These are phyloP conservation scores for Microctenopoma stevenorrisi DNA, from an alignment of 2,797 vertebrate species.

Conservation along the genomic window DNA sequence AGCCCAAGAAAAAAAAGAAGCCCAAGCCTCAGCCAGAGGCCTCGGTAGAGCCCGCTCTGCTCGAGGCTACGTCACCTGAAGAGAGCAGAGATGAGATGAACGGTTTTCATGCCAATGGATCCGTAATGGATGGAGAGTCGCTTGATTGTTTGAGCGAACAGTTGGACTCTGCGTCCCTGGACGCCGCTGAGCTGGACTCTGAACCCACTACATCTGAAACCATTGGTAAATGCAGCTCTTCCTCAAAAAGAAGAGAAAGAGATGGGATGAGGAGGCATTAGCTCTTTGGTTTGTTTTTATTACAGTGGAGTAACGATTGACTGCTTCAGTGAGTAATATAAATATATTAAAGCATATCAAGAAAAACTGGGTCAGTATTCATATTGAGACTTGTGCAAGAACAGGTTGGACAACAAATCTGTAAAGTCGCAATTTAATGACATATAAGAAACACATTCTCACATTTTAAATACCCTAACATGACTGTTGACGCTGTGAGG, in stretches of 20 bases:
- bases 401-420: no score
- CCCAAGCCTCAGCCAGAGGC: constrained; percentile 85
- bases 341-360: no score
- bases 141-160: constrained; percentile 95
- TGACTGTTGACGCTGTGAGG: no score
- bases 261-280: background rate
- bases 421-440: no score
- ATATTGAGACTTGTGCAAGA: no score
- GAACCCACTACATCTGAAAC: constrained; percentile 81
- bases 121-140: constrained; percentile 87
- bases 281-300: background rate
- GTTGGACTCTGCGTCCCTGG: constrained; percentile 90
- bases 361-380: no score
- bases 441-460: background rate
- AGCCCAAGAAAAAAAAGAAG: constrained; percentile 96
- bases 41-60: constrained; percentile 69
- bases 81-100: constrained; percentile 86
- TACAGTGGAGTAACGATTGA: background rate
- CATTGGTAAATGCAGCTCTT: constrained; percentile 65
- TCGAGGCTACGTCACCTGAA: constrained; percentile 58
- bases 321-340: background rate
- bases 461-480: no score
- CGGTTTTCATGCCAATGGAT: constrained; percentile 94
- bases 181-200: constrained; percentile 89
- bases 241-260: background rate